These are phyloP conservation scores for Zygogramma bicolorata DNA, from an alignment of 2,888 invertebrate species.

Conservation along the genomic window DNA sequence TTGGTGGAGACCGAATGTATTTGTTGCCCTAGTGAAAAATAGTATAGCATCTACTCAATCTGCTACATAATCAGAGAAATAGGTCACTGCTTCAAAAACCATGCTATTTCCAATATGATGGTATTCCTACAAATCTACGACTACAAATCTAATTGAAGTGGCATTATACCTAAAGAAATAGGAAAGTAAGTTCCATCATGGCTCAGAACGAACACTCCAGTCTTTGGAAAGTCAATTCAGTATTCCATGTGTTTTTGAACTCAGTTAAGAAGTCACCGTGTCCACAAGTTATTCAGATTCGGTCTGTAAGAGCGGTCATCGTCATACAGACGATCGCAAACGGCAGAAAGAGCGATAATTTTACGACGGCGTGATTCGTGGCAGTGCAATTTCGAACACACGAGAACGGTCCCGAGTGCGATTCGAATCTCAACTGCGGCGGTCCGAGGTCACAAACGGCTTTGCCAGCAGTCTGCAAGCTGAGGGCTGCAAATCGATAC, in stretches of 20 bases:
- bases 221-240: slow-evolving; percentile 11
- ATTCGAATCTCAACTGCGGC: slow-evolving; percentile 63
- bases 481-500: slow-evolving; percentile 53
- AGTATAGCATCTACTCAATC: too few relatives aligned
- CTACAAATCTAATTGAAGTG: not conserved
- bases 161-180: not conserved
- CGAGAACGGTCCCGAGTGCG: slow-evolving; percentile 23
- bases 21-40: too few relatives aligned
- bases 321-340: not conserved
- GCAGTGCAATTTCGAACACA: slow-evolving; percentile 42
- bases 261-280: not conserved
- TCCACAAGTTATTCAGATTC: not conserved
- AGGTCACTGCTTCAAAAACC: not conserved
- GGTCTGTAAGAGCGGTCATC: not conserved
- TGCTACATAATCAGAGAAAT: too few relatives aligned
- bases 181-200: not conserved
- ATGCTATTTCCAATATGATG: not conserved
- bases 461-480: slow-evolving; percentile 71
- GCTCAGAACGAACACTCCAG: not conserved
- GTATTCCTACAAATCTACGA: not conserved
- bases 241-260: slow-evolving; percentile 21
- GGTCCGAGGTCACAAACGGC: slow-evolving; percentile 68
- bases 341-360: not conserved
- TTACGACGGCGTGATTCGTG: slow-evolving; percentile 24
- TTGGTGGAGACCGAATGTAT: too few relatives aligned